Evolutionary conservation across 92 coral and sea anemone genomes (phyloP), one percentile per base, ranked within the genome.

Genomic region (Epizoanthus rinbou): DNA sequence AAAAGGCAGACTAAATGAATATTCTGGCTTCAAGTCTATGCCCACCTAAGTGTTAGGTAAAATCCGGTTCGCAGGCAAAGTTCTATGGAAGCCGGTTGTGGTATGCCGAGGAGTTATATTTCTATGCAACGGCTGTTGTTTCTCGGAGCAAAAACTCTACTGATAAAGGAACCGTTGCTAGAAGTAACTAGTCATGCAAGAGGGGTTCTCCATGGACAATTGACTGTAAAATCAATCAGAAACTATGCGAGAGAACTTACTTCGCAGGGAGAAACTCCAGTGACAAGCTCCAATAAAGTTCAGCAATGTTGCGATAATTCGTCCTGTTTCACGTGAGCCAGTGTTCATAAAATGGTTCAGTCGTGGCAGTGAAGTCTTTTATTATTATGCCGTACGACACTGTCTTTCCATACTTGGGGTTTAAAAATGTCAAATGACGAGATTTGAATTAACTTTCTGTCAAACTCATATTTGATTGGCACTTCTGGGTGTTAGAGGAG

Each of bases 11-110:
- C 66, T 19, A 63, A 63, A 60, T 60, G 71, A 78, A 78, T 78
- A 43, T 62, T 62, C 70, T 50, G 54, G 24, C 82, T 76, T 39
- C 19, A 39, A 60, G 37, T 76, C 69, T 25, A 10, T 54, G 82
- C 24, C 71, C 59, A 39, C 58, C 85, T 69, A 52, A 54, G 83
- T 59, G 71, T 57, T 73, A 73, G 64, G 57, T 75, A 78, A 66
- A 64, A 73, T 41, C 69, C 64, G 74, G 94, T 93, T 89, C 94
- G 88, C 92, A 83, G 92, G 98, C 94, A 91, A 93, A 91, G 86
- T 84, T 91, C 98, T 91, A 93, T 91, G 98, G 94, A 88, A 88
- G 79, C 89, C 85, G 35, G 70, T 81, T 69, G 75, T 81, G 88
- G 91, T 87, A 93, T 93, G 94, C 79, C 86, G 54, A 37, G 65